A percentile compares a stretch with the other conserved stretches of the same genome.
Conservation (phyloP, 2,888 invertebrate genomes). For the Linnaemya tessellans region DNA sequence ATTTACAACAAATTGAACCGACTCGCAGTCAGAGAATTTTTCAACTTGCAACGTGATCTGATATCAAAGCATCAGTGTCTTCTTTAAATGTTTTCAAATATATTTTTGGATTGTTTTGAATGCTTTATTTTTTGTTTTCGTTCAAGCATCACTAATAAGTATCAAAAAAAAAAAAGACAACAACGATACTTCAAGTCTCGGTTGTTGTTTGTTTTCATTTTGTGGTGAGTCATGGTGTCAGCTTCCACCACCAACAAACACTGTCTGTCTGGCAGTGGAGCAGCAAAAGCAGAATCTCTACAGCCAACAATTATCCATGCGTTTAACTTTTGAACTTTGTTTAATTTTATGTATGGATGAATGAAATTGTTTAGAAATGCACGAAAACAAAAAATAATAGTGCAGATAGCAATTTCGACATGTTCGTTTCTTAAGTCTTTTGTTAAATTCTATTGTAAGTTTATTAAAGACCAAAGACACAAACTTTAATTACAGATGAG, state of each 20-base stretch:
- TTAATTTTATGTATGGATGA: constrained; percentile 53
- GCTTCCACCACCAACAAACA: constrained; percentile 9
- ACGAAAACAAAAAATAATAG: not conserved
- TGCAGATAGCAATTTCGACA: constrained; percentile 1
- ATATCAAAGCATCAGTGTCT: constrained; percentile 43
- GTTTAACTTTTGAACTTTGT: constrained; percentile 71
- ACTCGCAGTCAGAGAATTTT: constrained; percentile 16
- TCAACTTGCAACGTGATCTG: constrained; percentile 37
- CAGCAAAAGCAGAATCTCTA: constrained; percentile 33
- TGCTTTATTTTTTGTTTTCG: constrained; percentile 48
- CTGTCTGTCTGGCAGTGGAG: constrained; percentile 20
- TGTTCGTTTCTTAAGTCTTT: constrained; percentile 61
- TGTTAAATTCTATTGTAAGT: constrained; percentile 16
- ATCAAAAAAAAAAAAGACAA: constrained; percentile 39
- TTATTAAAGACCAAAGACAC: constrained; percentile 45
- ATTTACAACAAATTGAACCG: not conserved
- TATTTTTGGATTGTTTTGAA: constrained; percentile 6
- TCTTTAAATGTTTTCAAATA: constrained; percentile 42
- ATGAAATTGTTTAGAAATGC: constrained; percentile 34
- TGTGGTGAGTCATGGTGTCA: constrained; percentile 57
- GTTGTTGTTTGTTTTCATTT: constrained; percentile 34
- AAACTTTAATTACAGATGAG: constrained; percentile 47
- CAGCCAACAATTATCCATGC: constrained; percentile 68
- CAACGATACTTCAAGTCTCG: constrained; percentile 38
- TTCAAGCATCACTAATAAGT: constrained; percentile 66